Evolutionary conservation across 2,797 vertebrate genomes (phyloP), one percentile per base, ranked within the genome.

Genomic region (Hypotaenidia philippensis): DNA sequence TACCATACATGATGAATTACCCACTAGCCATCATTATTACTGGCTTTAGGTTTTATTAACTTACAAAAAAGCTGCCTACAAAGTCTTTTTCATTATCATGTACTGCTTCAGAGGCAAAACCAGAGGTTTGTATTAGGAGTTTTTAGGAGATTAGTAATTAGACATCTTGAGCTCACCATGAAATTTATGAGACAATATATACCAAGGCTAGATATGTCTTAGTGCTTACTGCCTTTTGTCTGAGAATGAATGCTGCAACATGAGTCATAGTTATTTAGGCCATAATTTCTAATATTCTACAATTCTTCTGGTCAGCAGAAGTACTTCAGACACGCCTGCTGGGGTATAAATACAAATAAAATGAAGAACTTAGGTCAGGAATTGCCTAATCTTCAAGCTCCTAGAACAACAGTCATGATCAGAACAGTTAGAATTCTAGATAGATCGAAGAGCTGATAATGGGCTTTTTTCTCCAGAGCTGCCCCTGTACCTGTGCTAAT

Each of bases 81-180:
- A 88, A 88, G 52, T 59, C 32, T 86, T 91, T 32, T 36, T 27
- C 26, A 36, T 61, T 69, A 72, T 40, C 68, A 26, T 49, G 83
- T 90, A n/a, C 66, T 91, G 63, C 44, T 83, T 81, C 87, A 55
- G 76, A 86, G 45, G 47, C 7, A 34, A 61, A 27, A 91, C 60
- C 22, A 61, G 31, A 88, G 45, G 22, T 79, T 59, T 72, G 59
- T 41, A 47, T 68, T 47, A 45, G n/a, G 70, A 92, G 17, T 31
- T 93, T 78, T 76, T 77, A 76, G 83, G 34, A 93, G 50, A 91
- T 59, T 22, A 60, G 17, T 27, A 76, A 84, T 72, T 72, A 92
- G 61, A 41, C 47, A 78, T 87, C 60, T 71, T 52, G 69, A 85
- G 61, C 10, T 63, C 23, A 74, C 31, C 2, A 6, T n/a, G 17